Percentiles rank a stretch among this genome's conserved stretches.
Evolutionary conservation across 2,888 invertebrate genomes (phyloP).

Genomic region (Notocelia uddmanniana): DNA sequence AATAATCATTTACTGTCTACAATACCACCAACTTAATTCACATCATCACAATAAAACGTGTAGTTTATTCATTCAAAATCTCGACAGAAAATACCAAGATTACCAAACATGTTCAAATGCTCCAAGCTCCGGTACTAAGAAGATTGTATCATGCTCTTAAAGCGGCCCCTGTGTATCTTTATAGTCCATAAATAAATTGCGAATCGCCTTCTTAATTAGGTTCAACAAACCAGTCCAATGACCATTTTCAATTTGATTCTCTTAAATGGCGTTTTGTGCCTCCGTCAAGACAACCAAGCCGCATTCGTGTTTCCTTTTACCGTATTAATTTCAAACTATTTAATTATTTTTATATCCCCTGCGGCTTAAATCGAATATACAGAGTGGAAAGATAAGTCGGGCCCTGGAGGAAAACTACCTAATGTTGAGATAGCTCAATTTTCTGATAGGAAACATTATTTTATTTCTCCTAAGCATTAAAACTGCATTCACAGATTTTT

Average conservation of each 20-base stretch:
- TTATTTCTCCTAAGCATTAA: too few relatives aligned
- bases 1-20: background rate
- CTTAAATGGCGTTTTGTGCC: conserved; percentile 56
- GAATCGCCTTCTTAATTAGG: conserved; percentile 83
- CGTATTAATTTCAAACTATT: conserved; percentile 27
- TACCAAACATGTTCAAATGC: conserved; percentile 13
- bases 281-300: conserved; percentile 25
- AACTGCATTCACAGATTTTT: too few relatives aligned
- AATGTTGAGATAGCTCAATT: too few relatives aligned
- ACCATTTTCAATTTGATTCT: conserved; percentile 60
- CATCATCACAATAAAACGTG: background rate
- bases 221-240: conserved; percentile 64
- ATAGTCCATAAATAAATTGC: conserved; percentile 79
- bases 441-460: too few relatives aligned
- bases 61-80: background rate
- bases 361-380: conserved; percentile 27
- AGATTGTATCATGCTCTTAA: conserved; percentile 31
- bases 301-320: conserved; percentile 31
- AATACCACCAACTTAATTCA: background rate
- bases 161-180: conserved; percentile 45
- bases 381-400: too few relatives aligned
- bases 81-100: conserved; percentile 1
- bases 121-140: conserved; percentile 26
- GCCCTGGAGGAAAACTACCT: too few relatives aligned
- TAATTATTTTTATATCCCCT: conserved; percentile 35